Conservation (phyloP, 2,888 invertebrate species). For the Laspeyria flexula region DNA sequence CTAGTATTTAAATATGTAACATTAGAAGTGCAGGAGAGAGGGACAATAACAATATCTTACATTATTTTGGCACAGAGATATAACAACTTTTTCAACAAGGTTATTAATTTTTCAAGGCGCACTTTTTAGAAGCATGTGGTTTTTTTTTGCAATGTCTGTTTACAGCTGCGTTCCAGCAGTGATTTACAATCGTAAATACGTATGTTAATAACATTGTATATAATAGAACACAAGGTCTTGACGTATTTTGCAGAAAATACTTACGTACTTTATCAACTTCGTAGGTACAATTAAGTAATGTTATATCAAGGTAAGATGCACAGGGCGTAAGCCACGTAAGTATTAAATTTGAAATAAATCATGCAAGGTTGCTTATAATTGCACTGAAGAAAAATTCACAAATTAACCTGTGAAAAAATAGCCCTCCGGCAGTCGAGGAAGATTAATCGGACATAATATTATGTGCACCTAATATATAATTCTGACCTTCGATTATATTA, state of each 20-base stretch:
- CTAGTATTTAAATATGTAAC: not conserved
- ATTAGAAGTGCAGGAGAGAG: not conserved
- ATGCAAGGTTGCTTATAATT: too few relatives aligned
- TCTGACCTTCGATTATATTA: too few relatives aligned
- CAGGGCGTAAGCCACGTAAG: too few relatives aligned
- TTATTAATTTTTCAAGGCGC: constrained; percentile 58
- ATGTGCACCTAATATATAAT: too few relatives aligned
- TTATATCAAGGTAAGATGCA: not conserved
- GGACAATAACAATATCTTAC: constrained; percentile 10
- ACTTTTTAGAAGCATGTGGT: constrained; percentile 52
- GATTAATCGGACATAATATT: too few relatives aligned
- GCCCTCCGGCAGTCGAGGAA: too few relatives aligned
- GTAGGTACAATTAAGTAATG: constrained; percentile 33
- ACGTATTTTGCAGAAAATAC: constrained; percentile 52
- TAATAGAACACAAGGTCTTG: constrained; percentile 65
- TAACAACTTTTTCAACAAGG: constrained; percentile 60
- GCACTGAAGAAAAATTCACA: too few relatives aligned
- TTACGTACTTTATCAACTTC: constrained; percentile 20
- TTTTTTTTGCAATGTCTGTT: constrained; percentile 68
- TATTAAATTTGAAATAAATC: too few relatives aligned
- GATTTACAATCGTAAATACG: constrained; percentile 63
- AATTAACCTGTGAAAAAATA: too few relatives aligned
- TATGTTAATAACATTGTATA: constrained; percentile 50
- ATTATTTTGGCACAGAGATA: constrained; percentile 57
- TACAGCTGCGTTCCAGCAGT: constrained; percentile 64